Evolutionary conservation across 2,797 vertebrate species (phyloP), one percentile per base, ranked within the genome.

Genomic region (Botia kubotai): DNA sequence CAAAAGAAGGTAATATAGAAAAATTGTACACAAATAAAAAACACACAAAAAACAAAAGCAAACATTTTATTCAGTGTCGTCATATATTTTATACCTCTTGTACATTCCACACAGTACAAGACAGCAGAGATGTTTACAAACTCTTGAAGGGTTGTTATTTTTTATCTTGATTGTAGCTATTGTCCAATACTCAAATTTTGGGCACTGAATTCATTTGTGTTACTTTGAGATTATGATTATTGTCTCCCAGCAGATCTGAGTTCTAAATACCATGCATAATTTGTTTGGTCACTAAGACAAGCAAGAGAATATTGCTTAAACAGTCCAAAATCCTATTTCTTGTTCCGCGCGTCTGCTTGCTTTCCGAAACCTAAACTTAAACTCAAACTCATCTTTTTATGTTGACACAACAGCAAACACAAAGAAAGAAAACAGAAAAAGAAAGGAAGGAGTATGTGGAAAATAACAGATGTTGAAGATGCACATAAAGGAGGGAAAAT

Each of bases 1-100:
- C 93, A 94, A 95, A 94, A 93, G 91, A 94, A 94, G 85, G 93
- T 94, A 93, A 93, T 94, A 92, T 94, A 95, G 93, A 95, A 95
- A 95, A 95, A 93, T 92, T 93, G 89, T 94, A 94, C 93, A 94
- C 93, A 94, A 94, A 94, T 91, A 94, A 95, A 95, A 94, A 93
- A 92, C 93, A 93, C 90, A 93, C 92, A 92, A 90, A 92, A 93
- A 92, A 92, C 89, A 93, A 86, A 91, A 90, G 87, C 86, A 90
- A 87, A 88, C 83, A 84, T 89, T 90, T 88, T 89, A 85, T 87
- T 79, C 79, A 79, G 72, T 69, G 71, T 83, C 80, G 71, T 83
- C 82, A 79, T 77, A 85, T 68, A 74, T 58, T 84, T 83, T 84
- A 80, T 82, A 75, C 72, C 73, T 87, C 83, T 84, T 84, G 83